These are phyloP conservation scores for Apostichopus californicus DNA, from an alignment of 35 echinoderm and acorn worm species.

Conservation along the genomic window DNA sequence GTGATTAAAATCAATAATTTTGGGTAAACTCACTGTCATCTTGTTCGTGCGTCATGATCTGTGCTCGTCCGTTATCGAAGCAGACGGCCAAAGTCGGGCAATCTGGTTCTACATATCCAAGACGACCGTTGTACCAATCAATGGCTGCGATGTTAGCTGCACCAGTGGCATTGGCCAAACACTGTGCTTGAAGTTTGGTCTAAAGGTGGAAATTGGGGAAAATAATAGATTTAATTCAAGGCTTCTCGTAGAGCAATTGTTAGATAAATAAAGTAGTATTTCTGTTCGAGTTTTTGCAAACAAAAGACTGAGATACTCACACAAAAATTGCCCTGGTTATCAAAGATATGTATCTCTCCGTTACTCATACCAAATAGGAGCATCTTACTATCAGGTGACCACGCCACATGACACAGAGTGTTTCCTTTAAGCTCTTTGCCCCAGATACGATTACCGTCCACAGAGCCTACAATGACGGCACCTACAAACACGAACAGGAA, in stretches of 20 bases:
- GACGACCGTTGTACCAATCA: conserved; percentile 90
- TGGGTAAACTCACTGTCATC: too few species aligned
- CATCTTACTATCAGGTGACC: conserved; percentile 90
- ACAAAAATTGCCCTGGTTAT: conserved; percentile 95
- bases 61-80: conserved; percentile 96
- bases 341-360: conserved; percentile 93
- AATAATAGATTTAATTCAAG: too few species aligned
- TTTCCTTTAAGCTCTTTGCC: conserved; percentile 91
- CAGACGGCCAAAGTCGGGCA: conserved; percentile 93
- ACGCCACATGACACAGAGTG: conserved; percentile 90
- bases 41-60: conserved; percentile 93
- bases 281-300: background rate
- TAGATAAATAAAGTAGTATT: conserved; percentile 68
- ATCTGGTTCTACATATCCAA: conserved; percentile 85
- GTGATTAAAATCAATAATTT: too few species aligned
- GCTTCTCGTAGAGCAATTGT: conserved; percentile 79
- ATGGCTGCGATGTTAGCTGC: conserved; percentile 86
- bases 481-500: conserved; percentile 28
- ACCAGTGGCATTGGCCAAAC: conserved; percentile 93
- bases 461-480: conserved; percentile 97
- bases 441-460: conserved; percentile 98
- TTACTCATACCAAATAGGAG: conserved; percentile 99
- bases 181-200: conserved; percentile 73
- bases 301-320: conserved; percentile 55
- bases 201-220: background rate